Percentiles rank a stretch among this genome's conserved stretches.
phyloP scores from a whole-genome alignment of 1,140 invertebrate genomes.

The Drosophila santomea region DNA sequence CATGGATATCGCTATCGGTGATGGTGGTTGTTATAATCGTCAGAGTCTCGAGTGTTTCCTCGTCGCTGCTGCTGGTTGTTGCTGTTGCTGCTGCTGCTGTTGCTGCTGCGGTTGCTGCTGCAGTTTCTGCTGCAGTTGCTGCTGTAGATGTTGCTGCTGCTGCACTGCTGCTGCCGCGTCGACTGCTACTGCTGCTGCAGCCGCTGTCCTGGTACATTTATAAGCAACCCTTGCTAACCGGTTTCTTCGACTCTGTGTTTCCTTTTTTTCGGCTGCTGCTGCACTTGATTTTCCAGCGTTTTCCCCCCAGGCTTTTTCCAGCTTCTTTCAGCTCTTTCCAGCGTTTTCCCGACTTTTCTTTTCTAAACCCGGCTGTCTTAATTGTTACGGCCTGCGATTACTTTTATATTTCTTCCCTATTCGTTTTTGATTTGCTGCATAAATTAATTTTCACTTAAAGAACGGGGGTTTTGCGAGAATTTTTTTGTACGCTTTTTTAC shows the following conservation, averaged over 20 bases:
- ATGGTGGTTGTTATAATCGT: slow-evolving; percentile 70
- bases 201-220: slow-evolving; percentile 84
- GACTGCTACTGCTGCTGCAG: slow-evolving; percentile 83
- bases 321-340: too few relatives aligned
- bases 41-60: slow-evolving; percentile 54
- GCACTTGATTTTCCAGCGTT: background rate
- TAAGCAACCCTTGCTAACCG: slow-evolving; percentile 63
- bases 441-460: slow-evolving; percentile 50
- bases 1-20: slow-evolving; percentile 55
- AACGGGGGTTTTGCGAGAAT: slow-evolving; percentile 9
- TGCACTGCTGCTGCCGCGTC: slow-evolving; percentile 71
- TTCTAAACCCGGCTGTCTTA: slow-evolving; percentile 10
- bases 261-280: background rate
- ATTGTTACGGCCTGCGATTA: slow-evolving; percentile 37
- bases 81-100: slow-evolving; percentile 21
- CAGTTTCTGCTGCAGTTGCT: slow-evolving; percentile 26
- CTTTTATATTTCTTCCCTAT: slow-evolving; percentile 27
- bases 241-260: slow-evolving; percentile 11
- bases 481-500: slow-evolving; percentile 47
- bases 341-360: background rate
- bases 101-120: slow-evolving; percentile 5
- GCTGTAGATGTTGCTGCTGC: slow-evolving; percentile 57
- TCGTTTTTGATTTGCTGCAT: slow-evolving; percentile 57
- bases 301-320: background rate
- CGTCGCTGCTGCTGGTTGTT: slow-evolving; percentile 45